phyloP scores from a whole-genome alignment of 2,888 invertebrate species.

The Scaptomyza polygonia region DNA sequence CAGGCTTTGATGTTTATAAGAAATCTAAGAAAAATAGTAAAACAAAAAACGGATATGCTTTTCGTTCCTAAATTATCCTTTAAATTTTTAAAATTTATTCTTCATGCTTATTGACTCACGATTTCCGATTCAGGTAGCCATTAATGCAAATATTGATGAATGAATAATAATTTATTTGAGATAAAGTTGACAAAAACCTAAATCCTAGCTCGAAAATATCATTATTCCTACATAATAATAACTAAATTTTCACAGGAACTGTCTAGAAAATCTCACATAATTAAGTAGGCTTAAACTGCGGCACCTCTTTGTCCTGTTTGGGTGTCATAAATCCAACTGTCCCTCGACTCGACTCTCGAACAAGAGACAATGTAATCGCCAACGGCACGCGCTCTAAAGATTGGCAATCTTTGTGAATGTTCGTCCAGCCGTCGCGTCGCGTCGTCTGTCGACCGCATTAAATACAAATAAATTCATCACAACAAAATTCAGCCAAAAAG shows the following conservation, averaged over 20 bases:
- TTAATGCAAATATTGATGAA: neutral
- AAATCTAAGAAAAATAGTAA: too few relatives aligned
- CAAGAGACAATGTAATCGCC: conserved; percentile 41
- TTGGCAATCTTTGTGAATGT: conserved; percentile 18
- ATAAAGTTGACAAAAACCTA: neutral
- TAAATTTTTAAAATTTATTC: neutral
- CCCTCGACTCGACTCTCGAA: conserved; percentile 1
- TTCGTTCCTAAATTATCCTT: too few relatives aligned
- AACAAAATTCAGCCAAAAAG: conserved; percentile 50
- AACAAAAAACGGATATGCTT: too few relatives aligned
- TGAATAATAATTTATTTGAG: neutral
- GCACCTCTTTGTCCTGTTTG: conserved; percentile 48
- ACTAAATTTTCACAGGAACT: conserved; percentile 41
- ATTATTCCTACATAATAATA: conserved; percentile 5
- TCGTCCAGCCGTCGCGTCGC: too few relatives aligned
- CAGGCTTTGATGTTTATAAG: too few relatives aligned
- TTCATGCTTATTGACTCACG: neutral
- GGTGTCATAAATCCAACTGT: conserved; percentile 31
- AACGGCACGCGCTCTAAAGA: conserved; percentile 66
- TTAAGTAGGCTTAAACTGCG: conserved; percentile 47
- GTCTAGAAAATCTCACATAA: conserved; percentile 58
- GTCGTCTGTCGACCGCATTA: conserved; percentile 59
- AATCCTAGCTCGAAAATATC: neutral
- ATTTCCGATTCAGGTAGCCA: neutral
- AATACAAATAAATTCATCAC: conserved; percentile 77